A percentile compares a stretch with the other conserved stretches of the same genome.
These are phyloP conservation scores for Malurus elegans DNA, from an alignment of 2,113 vertebrate genomes.

Conservation along the genomic window DNA sequence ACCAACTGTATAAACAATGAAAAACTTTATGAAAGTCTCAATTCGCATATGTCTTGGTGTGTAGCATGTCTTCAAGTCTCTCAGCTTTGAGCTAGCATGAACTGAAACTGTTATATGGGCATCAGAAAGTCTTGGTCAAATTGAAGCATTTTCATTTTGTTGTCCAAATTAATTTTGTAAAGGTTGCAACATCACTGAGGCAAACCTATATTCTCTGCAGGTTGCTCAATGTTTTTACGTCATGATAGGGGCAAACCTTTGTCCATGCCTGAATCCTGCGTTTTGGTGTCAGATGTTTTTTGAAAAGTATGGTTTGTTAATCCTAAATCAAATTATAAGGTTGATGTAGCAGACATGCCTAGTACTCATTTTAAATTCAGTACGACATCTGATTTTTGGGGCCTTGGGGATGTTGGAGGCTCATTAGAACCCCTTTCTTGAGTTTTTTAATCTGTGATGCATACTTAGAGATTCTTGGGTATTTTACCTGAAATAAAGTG, in stretches of 20 bases:
- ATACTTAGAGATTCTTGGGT: background rate
- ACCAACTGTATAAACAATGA: constrained; percentile 70
- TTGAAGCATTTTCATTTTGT: background rate
- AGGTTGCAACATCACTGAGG: background rate
- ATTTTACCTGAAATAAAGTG: background rate
- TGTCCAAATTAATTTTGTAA: background rate
- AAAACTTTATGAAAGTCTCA: constrained; percentile 36
- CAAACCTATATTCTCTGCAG: background rate
- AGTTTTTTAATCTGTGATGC: background rate
- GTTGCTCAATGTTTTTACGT: background rate
- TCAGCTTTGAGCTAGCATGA: background rate
- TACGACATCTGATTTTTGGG: background rate
- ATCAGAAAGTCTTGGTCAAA: background rate
- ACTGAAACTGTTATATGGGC: background rate
- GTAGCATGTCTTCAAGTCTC: constrained; percentile 20
- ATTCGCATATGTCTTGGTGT: constrained; percentile 8
- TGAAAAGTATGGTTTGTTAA: background rate
- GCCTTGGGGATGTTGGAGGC: background rate
- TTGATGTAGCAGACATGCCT: background rate
- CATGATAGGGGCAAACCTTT: background rate
- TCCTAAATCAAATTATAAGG: background rate
- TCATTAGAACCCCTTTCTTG: background rate
- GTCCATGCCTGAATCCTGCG: background rate
- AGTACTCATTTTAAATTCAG: background rate
- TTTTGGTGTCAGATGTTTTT: background rate